These are phyloP conservation scores for Amblyjoppa fuscipennis DNA, from an alignment of 2,888 invertebrate genomes.

Conservation along the genomic window DNA sequence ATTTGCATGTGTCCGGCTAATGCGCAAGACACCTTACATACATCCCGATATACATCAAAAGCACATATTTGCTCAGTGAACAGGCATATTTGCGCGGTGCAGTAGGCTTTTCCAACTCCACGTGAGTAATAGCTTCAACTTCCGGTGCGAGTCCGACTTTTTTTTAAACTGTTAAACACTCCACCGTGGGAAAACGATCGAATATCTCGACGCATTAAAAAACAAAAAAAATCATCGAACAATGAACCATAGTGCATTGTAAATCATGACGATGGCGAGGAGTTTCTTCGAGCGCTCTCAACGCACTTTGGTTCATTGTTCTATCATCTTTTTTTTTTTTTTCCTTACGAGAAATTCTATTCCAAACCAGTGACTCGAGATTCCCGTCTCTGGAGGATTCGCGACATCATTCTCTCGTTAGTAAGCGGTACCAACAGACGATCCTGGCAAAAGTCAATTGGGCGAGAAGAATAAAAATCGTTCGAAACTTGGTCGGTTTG, in stretches of 20 bases:
- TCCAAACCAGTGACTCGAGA: background rate
- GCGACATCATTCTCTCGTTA: background rate
- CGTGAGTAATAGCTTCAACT: background rate
- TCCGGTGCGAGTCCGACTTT: background rate
- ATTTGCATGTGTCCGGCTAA: slow-evolving; percentile 2
- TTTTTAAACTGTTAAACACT: background rate
- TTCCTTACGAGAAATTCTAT: background rate
- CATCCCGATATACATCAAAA: slow-evolving; percentile 45
- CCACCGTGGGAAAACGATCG: slow-evolving; percentile 1
- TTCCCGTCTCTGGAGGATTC: background rate
- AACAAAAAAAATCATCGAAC: background rate
- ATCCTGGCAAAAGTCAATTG: background rate
- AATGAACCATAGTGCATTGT: background rate
- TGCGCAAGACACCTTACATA: slow-evolving; percentile 1
- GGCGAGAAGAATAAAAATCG: background rate
- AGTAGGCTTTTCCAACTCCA: background rate
- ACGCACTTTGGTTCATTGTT: slow-evolving; percentile 8
- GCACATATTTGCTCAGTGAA: background rate
- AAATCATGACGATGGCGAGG: background rate
- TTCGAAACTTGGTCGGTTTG: background rate
- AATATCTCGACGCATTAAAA: background rate
- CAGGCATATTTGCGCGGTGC: background rate
- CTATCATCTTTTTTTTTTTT: background rate
- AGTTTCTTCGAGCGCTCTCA: background rate
- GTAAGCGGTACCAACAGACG: background rate